Conservation (phyloP, 2,113 vertebrate genomes). For the Saiga tatarica region DNA sequence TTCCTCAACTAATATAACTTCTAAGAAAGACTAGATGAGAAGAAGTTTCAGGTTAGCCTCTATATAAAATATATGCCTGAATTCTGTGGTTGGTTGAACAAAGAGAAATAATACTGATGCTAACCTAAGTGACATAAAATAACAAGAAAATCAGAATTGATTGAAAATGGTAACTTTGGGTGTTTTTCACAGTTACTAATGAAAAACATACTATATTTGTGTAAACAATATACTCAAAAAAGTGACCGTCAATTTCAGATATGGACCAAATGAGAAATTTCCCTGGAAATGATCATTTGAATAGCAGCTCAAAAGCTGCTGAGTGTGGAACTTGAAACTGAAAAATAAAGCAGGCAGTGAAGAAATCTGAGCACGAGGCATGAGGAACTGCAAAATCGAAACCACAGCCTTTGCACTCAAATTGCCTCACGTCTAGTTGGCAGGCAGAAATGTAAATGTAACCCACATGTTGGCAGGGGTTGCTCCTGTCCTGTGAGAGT, state of each 20-base stretch:
- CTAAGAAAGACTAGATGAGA: background rate
- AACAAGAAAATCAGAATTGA: constrained; percentile 44
- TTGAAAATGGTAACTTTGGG: constrained; percentile 23
- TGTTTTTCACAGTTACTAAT: constrained; percentile 54
- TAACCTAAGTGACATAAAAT: constrained; percentile 18
- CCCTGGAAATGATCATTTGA: constrained; percentile 53
- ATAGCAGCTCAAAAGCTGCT: constrained; percentile 31
- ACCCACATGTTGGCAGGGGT: background rate
- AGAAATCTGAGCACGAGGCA: constrained; percentile 36
- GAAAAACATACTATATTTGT: constrained; percentile 43
- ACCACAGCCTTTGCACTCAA: background rate
- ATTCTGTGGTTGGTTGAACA: background rate
- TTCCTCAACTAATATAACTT: background rate
- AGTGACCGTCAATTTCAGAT: constrained; percentile 33
- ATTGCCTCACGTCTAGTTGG: constrained; percentile 18
- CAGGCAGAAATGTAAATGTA: constrained; percentile 50
- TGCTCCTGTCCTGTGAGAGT: background rate
- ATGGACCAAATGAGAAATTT: constrained; percentile 50
- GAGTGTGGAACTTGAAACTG: constrained; percentile 23
- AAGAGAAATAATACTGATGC: background rate
- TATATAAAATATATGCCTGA: background rate
- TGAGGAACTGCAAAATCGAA: background rate
- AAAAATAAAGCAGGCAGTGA: constrained; percentile 27
- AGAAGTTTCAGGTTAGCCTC: background rate
- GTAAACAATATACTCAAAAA: constrained; percentile 33